Base-by-base conservation (phyloP, 2,797 vertebrate species). In the Xiphophorus birchmanni region DNA sequence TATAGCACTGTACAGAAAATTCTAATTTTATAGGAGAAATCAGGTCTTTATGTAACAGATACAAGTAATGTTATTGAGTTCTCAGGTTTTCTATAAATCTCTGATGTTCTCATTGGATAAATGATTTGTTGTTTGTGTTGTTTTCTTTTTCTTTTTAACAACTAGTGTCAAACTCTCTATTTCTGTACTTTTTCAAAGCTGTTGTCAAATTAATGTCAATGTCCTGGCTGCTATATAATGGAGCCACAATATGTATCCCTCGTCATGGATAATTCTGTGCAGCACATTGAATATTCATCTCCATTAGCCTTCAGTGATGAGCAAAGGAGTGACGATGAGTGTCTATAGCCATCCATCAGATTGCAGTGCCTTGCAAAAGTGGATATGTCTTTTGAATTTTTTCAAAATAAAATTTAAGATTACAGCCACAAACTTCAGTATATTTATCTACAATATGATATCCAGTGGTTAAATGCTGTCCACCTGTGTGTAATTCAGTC, bases 1-100 rank as follows among this genome's bases (percentile, higher is more conserved):
- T 96, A 96, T 94, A 95, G 95, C 94, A 95, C 93, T 96, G 96
- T 96, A 97, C 95, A 96, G 94, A 96, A 96, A 95, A 96, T 87
- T 96, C 94, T 95, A 96, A 95, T 96, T 96, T 96, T 96, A 95
- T 97, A 96, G 95, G 93, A 94, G 86, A 94, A 95, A 96, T 96
- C 96, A 96, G 95, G 95, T 96, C 94, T 96, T 96, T 96, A 94
- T 95, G 93, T 96, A 95, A 96, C 94, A 95, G 93, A 95, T 93
- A 95, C 93, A 94, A 95, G 93, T 95, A 95, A 96, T 95, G 94
- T 92, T 94, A 93, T 96, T 96, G 92, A 96, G 94, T 96, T 96
- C 96, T 97, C 96, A 96, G 96, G 96, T 96, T 96, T 96, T 96
- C 94, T 96, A 96, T 93, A 91, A 94, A 94, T 94, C 94, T 94